A percentile compares a stretch with the other conserved stretches of the same genome.
Evolutionary conservation across 1,140 invertebrate species (phyloP).

Genomic region (Drosophila varians): DNA sequence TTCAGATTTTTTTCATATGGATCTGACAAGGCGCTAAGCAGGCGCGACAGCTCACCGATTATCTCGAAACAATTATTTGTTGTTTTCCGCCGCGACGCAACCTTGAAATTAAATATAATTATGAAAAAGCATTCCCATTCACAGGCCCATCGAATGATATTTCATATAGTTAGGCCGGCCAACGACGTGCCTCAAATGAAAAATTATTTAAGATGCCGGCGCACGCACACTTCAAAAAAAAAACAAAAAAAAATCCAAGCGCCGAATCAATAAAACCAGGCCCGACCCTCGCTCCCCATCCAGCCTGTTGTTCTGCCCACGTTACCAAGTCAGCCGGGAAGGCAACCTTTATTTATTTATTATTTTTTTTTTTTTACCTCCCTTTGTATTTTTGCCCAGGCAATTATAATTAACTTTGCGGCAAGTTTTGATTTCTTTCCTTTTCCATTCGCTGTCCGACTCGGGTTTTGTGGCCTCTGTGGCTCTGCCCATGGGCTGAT

Average conservation of each 20-base stretch:
- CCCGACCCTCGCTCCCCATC: conserved; percentile 22
- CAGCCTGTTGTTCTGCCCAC: conserved; percentile 41
- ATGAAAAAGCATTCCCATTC: conserved; percentile 61
- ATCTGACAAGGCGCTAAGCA: conserved; percentile 76
- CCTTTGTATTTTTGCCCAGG: conserved; percentile 70
- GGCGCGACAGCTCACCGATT: conserved; percentile 59
- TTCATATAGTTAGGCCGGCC: conserved; percentile 61
- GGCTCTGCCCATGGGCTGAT: conserved; percentile 45
- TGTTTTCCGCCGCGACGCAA: conserved; percentile 63
- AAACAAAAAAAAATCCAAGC: conserved; percentile 50
- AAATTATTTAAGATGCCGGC: conserved; percentile 75
- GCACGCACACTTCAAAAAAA: conserved; percentile 65
- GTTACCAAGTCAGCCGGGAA: conserved; percentile 14
- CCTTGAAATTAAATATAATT: conserved; percentile 82
- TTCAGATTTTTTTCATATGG: not conserved
- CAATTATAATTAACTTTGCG: conserved; percentile 81
- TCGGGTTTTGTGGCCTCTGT: conserved; percentile 7
- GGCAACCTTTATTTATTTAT: conserved; percentile 42
- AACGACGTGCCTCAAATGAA: conserved; percentile 75
- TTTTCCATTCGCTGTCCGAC: conserved; percentile 8
- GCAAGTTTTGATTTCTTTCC: conserved; percentile 73
- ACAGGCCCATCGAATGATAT: conserved; percentile 62
- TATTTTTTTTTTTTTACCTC: conserved; percentile 23
- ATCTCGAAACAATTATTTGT: conserved; percentile 62
- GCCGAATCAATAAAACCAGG: conserved; percentile 75